Evolutionary conservation across 2,797 vertebrate species (phyloP), one percentile per base, ranked within the genome.

Genomic region (Danio choprae): DNA sequence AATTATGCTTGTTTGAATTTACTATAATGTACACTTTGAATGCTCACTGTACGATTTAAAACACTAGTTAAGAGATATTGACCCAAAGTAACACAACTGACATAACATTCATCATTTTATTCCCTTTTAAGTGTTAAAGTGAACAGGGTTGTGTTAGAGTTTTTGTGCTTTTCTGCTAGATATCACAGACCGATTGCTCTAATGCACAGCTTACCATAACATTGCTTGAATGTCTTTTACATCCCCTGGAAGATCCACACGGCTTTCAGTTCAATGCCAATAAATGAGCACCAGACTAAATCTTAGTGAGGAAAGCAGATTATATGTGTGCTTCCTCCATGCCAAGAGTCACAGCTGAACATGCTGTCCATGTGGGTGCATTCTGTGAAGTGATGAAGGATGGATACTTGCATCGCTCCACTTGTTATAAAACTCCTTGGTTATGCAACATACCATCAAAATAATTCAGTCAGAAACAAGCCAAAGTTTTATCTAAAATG

Each of bases 321-420:
- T 55, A 50, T 73, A 46, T 15, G 43, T 40, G n/a, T 44, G 18
- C 56, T 50, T 20, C 22, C 36, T 64, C 40, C 16, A 51, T 58
- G 55, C 4, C 48, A 56, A 53, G 56, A 76, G 46, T 53, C 36
- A 36, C 36, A 43, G 7, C 38, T 62, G 22, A 50, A 77, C 50
- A 82, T 65, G 44, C 20, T 13, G 38, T 59, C 29, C n/a, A 44
- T 38, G 53, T 48, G 73, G 56, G 67, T 72, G 59, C 75, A 40
- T 8, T 48, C 51, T 63, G 41, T 50, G 55, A 38, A 46, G 13
- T 44, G 12, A 22, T 71, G 38, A 62, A 53, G 20, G 38, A 44
- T 41, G 51, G 7, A 56, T 58, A 2, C 51, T 58, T 56, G 0
- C 2, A 65, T 77, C 0, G 16, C 62, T 55, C 7, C 38, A 46